Evolutionary conservation across 2,888 invertebrate species (phyloP).

Genomic region (Scrobipalpa atriplicella): DNA sequence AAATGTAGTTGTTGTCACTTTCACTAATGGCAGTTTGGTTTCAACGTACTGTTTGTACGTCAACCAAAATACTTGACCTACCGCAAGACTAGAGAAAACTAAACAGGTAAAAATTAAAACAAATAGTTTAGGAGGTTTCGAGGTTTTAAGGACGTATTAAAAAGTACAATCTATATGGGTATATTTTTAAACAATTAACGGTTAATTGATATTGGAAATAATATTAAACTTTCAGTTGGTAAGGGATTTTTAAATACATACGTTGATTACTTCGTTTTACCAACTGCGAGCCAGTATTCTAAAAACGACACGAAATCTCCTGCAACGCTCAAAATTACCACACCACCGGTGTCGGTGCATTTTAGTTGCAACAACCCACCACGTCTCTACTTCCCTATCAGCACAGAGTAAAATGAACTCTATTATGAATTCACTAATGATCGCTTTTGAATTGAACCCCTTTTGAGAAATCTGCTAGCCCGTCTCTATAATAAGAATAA

Average conservation of each 20-base stretch:
- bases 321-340: background rate
- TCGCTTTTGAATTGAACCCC: conserved; percentile 29
- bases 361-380: background rate
- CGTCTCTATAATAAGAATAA: conserved; percentile 66
- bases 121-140: too few species aligned
- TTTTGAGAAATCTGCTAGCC: conserved; percentile 38
- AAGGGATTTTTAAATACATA: too few species aligned
- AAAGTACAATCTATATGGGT: too few species aligned
- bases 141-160: too few species aligned
- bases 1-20: conserved; percentile 52
- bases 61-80: conserved; percentile 59
- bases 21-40: conserved; percentile 43
- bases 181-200: too few species aligned
- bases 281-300: background rate
- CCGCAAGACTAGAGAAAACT: background rate
- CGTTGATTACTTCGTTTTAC: too few species aligned
- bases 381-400: conserved; percentile 2
- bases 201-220: too few species aligned
- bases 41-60: conserved; percentile 43
- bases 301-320: conserved; percentile 1
- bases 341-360: conserved; percentile 16
- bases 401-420: conserved; percentile 25
- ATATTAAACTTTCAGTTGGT: too few species aligned
- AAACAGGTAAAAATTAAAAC: background rate
- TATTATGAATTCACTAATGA: conserved; percentile 24